Evolutionary conservation across 2,797 vertebrate species (phyloP).

Genomic region (Scarus forsteni): DNA sequence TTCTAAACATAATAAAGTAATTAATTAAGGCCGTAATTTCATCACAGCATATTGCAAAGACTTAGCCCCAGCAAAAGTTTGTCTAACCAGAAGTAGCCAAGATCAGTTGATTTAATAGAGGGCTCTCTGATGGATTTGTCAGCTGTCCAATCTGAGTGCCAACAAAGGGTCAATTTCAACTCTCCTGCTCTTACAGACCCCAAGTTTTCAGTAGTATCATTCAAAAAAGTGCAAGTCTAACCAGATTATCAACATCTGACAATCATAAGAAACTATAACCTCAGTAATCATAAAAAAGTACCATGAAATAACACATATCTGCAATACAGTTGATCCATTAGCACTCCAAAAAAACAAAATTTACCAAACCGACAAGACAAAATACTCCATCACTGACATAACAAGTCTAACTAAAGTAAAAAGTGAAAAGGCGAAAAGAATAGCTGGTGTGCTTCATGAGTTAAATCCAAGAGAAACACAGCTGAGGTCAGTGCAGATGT

Average conservation of each 20-base stretch:
- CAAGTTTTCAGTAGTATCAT: constrained; percentile 77
- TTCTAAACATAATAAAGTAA: no score
- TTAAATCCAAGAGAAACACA: constrained; percentile 31
- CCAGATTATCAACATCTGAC: constrained; percentile 37
- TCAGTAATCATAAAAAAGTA: constrained; percentile 30
- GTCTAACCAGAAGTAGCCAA: no score
- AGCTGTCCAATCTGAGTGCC: no score
- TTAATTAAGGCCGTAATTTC: no score
- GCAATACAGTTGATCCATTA: constrained; percentile 34
- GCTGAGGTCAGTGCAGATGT: constrained; percentile 55
- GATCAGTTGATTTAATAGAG: no score
- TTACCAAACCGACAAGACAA: constrained; percentile 18
- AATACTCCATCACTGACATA: not conserved
- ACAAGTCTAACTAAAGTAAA: constrained; percentile 16
- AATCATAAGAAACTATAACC: constrained; percentile 35
- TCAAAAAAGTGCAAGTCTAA: constrained; percentile 78
- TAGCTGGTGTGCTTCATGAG: constrained; percentile 27
- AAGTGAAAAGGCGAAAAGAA: constrained; percentile 9
- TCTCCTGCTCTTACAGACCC: constrained; percentile 21
- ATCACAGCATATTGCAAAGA: no score
- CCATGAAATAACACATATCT: constrained; percentile 35
- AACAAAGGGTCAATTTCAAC: constrained; percentile 1
- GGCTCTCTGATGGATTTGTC: no score
- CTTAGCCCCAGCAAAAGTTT: no score
- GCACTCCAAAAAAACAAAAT: constrained; percentile 38